Evolutionary conservation across 1,140 invertebrate genomes (phyloP), one percentile per base, ranked within the genome.

Genomic region (Helicoverpa armigera): DNA sequence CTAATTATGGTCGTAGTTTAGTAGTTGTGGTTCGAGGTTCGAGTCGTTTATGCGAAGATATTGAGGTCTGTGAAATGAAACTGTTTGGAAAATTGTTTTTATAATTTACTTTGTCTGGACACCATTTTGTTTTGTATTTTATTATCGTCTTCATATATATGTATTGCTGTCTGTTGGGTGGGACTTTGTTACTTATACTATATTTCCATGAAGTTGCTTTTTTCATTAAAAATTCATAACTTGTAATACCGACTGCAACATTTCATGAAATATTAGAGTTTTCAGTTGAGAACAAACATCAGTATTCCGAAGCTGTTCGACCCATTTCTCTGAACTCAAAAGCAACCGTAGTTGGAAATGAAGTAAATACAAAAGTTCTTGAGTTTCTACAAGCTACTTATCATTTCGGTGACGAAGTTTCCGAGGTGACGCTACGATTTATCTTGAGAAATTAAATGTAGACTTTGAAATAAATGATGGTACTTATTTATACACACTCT

Each of bases 251-350:
- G 13, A n/a, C 50, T 70, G 12, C 13, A 54, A 31, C 9, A 72
- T 54, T 70, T 35, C 14, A 29, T 72, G n/a, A 53, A 72, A 72
- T 53, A 72, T 72, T 54, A n/a, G 7, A 72, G 69, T 54, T 14
- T 72, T 51, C 69, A 31, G 50, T 53, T 13, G 12, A 29, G 23
- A 51, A 14, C 3, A 11, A 2, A 67, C 56, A 76, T 76, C 43
- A 76, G 73, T 76, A 76, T 76, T 76, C 73, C 29, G 48, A 43
- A 51, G 35, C 48, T 0, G 43, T 72, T 53, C 43, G 73, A 51
- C 73, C 58, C 29, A 63, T 76, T 63, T 76, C 43, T 76, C 58
- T 13, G 73, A 74, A 18, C 18, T 75, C n/a, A 51, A 48, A 23
- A 51, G 43, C 43, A 11, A 63, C 50, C 69, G 56, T 31, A 72